Conservation (phyloP, 2,797 vertebrate genomes). For the Luscinia luscinia region DNA sequence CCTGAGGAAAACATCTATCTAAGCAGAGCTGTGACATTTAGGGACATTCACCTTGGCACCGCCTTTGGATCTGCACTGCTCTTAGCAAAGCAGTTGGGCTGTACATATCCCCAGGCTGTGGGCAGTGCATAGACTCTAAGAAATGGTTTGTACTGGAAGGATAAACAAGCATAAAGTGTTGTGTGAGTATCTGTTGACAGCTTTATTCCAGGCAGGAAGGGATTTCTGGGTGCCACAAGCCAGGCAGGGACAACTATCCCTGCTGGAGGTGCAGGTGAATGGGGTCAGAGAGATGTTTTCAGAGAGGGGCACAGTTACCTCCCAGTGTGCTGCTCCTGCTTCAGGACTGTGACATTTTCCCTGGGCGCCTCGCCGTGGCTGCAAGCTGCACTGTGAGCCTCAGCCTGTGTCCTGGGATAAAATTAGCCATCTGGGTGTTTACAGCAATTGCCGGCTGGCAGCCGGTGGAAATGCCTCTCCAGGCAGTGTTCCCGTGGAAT, state of each 20-base stretch:
- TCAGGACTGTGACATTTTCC: conserved; percentile 1
- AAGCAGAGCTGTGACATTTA: background rate
- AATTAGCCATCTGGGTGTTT: conserved; percentile 74
- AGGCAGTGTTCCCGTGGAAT: conserved; percentile 67
- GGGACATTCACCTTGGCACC: background rate
- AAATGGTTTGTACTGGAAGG: background rate
- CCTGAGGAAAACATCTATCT: background rate
- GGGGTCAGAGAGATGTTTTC: background rate
- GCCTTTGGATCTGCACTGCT: background rate
- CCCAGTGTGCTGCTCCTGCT: background rate
- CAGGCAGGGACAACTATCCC: background rate
- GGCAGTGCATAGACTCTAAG: background rate
- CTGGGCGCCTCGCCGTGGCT: background rate
- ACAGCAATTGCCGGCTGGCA: conserved; percentile 57
- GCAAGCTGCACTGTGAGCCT: background rate
- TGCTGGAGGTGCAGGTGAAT: background rate
- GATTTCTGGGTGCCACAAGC: background rate
- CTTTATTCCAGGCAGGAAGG: background rate
- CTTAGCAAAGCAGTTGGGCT: background rate
- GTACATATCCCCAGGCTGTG: background rate
- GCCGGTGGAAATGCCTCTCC: conserved; percentile 64
- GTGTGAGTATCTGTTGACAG: background rate
- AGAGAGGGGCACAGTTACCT: background rate
- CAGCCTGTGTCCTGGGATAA: conserved; percentile 67
- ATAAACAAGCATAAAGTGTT: background rate